These are phyloP conservation scores for Siderastrea radians DNA, from an alignment of 92 coral and sea anemone species.

Conservation along the genomic window DNA sequence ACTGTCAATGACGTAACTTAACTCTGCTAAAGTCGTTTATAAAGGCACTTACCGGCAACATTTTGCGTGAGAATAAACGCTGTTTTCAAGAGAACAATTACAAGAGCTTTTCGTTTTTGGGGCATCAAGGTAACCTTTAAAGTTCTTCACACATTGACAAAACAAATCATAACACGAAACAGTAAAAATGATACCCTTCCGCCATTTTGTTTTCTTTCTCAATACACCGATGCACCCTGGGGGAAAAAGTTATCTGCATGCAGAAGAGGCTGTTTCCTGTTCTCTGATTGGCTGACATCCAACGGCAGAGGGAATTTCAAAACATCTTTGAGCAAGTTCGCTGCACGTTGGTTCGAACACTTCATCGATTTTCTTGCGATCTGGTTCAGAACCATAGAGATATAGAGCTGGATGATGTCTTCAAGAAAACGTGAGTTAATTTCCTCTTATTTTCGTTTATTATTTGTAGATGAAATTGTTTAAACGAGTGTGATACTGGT, in stretches of 20 bases:
- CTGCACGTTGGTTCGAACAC: constrained; percentile 53
- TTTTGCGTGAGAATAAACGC: not conserved
- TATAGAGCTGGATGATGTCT: constrained; percentile 14
- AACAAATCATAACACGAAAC: not conserved
- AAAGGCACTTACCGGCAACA: constrained; percentile 16
- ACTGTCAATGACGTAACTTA: not conserved
- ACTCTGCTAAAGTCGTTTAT: not conserved
- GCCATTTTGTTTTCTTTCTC: constrained; percentile 51
- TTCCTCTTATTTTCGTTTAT: not conserved
- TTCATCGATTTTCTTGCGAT: constrained; percentile 15
- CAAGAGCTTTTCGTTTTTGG: constrained; percentile 10
- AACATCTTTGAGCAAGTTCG: constrained; percentile 32
- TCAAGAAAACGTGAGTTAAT: constrained; percentile 33
- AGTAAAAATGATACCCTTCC: not conserved
- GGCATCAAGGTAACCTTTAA: constrained; percentile 2
- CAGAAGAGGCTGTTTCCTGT: constrained; percentile 52
- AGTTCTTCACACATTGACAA: not conserved
- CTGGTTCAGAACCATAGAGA: constrained; percentile 9
- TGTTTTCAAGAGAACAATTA: not conserved
- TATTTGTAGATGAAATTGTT: not conserved
- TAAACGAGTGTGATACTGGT: not conserved
- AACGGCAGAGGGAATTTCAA: constrained; percentile 74
- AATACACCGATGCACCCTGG: constrained; percentile 66
- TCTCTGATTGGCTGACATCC: constrained; percentile 69
- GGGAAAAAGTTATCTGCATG: not conserved